Evolutionary conservation across 2,113 vertebrate genomes (phyloP), one percentile per base, ranked within the genome.

Genomic region (Coryphaenoides rupestris): DNA sequence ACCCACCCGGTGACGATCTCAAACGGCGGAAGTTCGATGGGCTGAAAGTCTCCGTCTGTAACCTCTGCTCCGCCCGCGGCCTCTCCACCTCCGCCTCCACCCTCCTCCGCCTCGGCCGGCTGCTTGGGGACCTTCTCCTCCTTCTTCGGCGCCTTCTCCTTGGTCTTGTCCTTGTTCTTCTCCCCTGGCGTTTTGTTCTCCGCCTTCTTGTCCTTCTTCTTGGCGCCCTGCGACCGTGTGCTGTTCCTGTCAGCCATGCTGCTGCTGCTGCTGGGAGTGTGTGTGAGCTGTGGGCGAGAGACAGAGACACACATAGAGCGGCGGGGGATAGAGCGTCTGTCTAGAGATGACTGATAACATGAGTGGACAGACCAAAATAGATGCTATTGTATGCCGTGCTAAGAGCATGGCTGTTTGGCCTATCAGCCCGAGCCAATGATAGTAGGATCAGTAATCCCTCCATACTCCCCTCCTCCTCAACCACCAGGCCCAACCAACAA

Each of bases 1-100:
- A 80, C 93, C 89, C 86, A 98, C 96, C 96, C 96, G 45, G 88
- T 89, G 68, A 98, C 89, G 33, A 98, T 95, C 81, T 98, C 94
- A 76, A 98, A 98, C 0, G 95, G 96, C 0, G 95, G 95, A 77
- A 98, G 88, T 22, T 98, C 93, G 19, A 91, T 87, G 17, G 89
- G 88, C 65, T 89, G 62, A 67, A 83, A 88, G 64, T 90, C 90
- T 49, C 83, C 86, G 19, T 58, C 66, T 6, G 73, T 75, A 0
- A 69, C 58, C 46, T 72, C 71, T 21, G 64, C 59, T 58, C 68
- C 84, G 33, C 60, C 7, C 55, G 69, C 58, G 50, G 80, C 75
- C 0, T 66, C 78, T 59, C 16, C 79, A 58, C 58, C 66, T 65
- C 71, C 74, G 64, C 59, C 75, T 74, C 2, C 69, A 80, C 55